Evolutionary conservation across 2,113 vertebrate genomes (phyloP).

Genomic region (Variabilichromis moorii): DNA sequence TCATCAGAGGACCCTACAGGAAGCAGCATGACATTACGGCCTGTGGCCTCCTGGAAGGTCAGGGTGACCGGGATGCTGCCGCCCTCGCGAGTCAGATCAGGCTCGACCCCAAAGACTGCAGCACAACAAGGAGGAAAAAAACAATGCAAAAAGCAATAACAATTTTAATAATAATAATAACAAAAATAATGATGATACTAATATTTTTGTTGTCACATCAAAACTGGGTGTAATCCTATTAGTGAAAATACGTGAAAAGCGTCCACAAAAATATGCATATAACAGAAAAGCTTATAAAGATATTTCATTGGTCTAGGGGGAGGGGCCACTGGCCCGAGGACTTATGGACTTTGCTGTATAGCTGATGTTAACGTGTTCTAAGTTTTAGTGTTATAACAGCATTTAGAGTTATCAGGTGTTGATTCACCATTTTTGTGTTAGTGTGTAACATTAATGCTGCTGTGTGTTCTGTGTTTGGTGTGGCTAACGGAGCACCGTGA

Average conservation of each 20-base stretch:
- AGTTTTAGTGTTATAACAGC: background rate
- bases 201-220: background rate
- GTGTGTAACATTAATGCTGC: background rate
- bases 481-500: background rate
- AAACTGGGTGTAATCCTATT: rapidly evolving
- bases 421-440: background rate
- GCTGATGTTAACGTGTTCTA: background rate
- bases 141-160: background rate
- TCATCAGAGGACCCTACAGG: too few species aligned
- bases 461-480: background rate
- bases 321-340: background rate
- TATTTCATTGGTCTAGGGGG: background rate
- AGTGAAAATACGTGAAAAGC: rapidly evolving
- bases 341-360: background rate
- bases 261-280: background rate
- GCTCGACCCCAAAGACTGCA: slow-evolving; percentile 90
- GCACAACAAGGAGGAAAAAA: background rate
- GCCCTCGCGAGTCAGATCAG: slow-evolving; percentile 92
- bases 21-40: too few species aligned
- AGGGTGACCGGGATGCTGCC: slow-evolving; percentile 94
- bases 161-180: background rate
- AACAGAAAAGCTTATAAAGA: background rate
- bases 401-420: background rate
- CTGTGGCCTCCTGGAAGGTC: slow-evolving; percentile 88
- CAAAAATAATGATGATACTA: background rate